Evolutionary conservation across 2,113 vertebrate genomes (phyloP).

Genomic region (Typhlomys cinereus): DNA sequence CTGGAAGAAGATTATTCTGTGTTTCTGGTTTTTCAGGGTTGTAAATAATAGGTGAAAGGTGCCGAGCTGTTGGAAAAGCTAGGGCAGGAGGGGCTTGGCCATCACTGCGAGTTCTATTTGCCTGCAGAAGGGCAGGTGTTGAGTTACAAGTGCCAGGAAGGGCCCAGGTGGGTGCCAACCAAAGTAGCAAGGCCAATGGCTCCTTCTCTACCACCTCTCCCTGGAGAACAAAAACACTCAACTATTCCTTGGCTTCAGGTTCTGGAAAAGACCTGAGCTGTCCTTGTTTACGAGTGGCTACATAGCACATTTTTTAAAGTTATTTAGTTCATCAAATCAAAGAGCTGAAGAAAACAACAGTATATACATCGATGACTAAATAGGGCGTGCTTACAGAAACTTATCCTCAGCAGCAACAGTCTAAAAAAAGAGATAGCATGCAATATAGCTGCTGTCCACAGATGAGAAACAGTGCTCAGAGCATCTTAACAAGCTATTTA

Average conservation of each 20-base stretch:
- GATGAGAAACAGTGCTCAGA: not conserved
- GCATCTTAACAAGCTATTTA: conserved; percentile 43
- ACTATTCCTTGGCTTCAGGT: conserved; percentile 59
- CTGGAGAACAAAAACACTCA: conserved; percentile 68
- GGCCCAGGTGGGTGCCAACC: conserved; percentile 51
- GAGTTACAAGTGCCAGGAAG: conserved; percentile 66
- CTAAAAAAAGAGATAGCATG: conserved; percentile 27
- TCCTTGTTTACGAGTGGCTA: conserved; percentile 65
- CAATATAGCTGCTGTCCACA: not conserved
- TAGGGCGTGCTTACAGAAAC: conserved; percentile 21
- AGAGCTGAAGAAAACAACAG: conserved; percentile 36
- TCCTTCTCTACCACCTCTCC: conserved; percentile 65
- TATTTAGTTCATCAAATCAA: conserved; percentile 55
- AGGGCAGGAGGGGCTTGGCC: not conserved
- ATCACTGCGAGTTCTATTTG: conserved; percentile 55
- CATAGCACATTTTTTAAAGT: conserved; percentile 49
- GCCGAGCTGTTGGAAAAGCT: not conserved
- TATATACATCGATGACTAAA: not conserved
- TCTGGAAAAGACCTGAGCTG: conserved; percentile 67
- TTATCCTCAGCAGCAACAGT: not conserved
- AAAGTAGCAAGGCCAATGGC: conserved; percentile 67
- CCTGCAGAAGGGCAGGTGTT: conserved; percentile 65
- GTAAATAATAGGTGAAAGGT: conserved; percentile 36
- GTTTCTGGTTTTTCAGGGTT: conserved; percentile 30
- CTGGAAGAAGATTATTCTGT: not conserved